Percentiles rank a stretch among this genome's conserved stretches.
These are phyloP conservation scores for Rissa tridactyla DNA, from an alignment of 2,113 vertebrate species.

Conservation along the genomic window DNA sequence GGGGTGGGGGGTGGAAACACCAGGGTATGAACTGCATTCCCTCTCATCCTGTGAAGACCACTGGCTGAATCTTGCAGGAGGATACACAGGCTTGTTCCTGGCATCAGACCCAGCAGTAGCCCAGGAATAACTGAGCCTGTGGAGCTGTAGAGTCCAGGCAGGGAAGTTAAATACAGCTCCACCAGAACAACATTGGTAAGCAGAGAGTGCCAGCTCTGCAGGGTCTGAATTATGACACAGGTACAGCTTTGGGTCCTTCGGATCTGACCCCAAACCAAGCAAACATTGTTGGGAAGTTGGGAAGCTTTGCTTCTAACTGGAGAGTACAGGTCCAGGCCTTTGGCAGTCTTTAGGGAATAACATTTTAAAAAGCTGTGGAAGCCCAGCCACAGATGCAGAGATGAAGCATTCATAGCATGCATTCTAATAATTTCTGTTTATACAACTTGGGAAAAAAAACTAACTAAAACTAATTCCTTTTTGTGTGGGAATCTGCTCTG, in stretches of 20 bases:
- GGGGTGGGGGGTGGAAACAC: neutral
- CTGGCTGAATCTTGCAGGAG: neutral
- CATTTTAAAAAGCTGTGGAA: neutral
- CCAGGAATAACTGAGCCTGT: neutral
- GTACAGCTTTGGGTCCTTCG: neutral
- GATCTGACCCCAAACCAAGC: neutral
- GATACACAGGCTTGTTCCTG: neutral
- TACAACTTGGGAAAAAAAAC: neutral
- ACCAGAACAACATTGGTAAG: neutral
- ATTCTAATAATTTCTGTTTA: slow-evolving; percentile 32
- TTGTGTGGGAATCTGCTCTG: slow-evolving; percentile 5
- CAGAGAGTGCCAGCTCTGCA: neutral
- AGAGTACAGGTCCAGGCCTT: neutral
- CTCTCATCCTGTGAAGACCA: neutral
- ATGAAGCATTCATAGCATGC: slow-evolving; percentile 25
- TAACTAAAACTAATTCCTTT: slow-evolving; percentile 29
- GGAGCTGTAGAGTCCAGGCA: neutral
- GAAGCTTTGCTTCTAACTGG: neutral
- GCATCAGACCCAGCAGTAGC: neutral
- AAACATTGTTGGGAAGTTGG: neutral
- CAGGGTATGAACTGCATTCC: neutral
- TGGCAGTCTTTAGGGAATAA: neutral
- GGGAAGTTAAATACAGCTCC: neutral
- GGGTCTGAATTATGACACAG: neutral
- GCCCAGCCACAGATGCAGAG: neutral